phyloP scores from a whole-genome alignment of 1,140 invertebrate genomes.

The Sycophaga agraensis region DNA sequence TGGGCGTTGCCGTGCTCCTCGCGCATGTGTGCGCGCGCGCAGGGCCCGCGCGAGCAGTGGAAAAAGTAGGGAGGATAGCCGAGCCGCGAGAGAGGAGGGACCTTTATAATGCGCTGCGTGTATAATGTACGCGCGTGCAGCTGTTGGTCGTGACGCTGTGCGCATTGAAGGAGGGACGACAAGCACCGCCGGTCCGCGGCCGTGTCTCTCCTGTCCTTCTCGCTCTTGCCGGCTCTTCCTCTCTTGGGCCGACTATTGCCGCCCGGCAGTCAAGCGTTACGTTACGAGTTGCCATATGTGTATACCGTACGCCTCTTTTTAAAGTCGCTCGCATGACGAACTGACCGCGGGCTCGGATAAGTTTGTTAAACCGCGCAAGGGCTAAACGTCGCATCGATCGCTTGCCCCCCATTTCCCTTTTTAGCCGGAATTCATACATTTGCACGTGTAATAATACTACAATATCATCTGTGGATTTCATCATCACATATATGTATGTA shows the following conservation, averaged over 20 bases:
- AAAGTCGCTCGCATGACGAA: too few species aligned
- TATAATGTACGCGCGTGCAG: slow-evolving; percentile 9
- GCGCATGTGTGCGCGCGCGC: neutral
- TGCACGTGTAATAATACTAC: too few species aligned
- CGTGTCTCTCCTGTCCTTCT: neutral
- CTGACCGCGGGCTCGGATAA: too few species aligned
- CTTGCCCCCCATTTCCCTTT: too few species aligned
- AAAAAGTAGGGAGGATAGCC: neutral
- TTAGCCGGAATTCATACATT: too few species aligned
- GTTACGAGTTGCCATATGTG: neutral
- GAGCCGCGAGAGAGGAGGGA: neutral
- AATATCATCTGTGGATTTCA: too few species aligned
- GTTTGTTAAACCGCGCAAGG: too few species aligned
- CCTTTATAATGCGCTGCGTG: slow-evolving; percentile 18
- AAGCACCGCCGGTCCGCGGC: neutral
- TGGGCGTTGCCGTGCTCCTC: neutral
- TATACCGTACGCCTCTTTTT: too few species aligned
- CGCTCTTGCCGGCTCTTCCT: too few species aligned
- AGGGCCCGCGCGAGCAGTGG: neutral
- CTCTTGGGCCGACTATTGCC: neutral
- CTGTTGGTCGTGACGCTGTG: slow-evolving; percentile 4
- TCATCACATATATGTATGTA: too few species aligned
- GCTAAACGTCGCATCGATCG: too few species aligned
- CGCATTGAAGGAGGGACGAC: slow-evolving; percentile 3
- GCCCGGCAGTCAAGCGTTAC: neutral